Base-by-base conservation (phyloP, 2,888 invertebrate species). In the Endomychus coccineus region DNA sequence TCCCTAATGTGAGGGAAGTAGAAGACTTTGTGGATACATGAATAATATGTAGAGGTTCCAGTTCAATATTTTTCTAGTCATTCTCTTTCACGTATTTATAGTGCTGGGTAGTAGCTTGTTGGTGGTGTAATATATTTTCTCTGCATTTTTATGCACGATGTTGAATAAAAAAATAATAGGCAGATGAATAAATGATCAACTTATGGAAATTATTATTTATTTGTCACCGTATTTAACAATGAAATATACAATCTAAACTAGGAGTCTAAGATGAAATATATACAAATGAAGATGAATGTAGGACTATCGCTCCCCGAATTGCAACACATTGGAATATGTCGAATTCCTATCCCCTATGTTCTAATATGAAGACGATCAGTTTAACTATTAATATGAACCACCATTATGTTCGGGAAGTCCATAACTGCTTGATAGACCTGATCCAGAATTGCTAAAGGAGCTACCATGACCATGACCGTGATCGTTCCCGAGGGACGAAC, bases 371-470 rank as follows among this genome's bases (percentile, higher is more conserved):
- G 7, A 3, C 2, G 13, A 11, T 25, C 25, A 25, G 7, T 10
- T 14, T 13, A 3, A 4, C 11, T 25, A 25, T 14, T 14, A 12
- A 14, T 25, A 10, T 3, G 3, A 3, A 6, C 13, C 25, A 12
- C 12, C 3, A 12, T 5, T 4, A 10, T 11, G 17, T 6, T 19
- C 17, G 3, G 31, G 19, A 19, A 16, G 12, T 17, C 31, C 31
- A 19, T 19, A 12, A n/a, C 30, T 16, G 16, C 9, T 9, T 3
- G 21, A 19, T 2, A 31, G 9, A 28, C 28, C 15, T 16, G 29
- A 23, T 23, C 31, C 35, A 14, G 17, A 24, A 23, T 9, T 16
- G n/a, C 62, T 64, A 17, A 63, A 65, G 27, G 65, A 66, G 54
- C 23, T 16, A 25, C 54, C 58, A 15, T 57, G 49, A 32, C 53